phyloP scores from a whole-genome alignment of 2,797 vertebrate species.

The Gambusia yucatana region DNA sequence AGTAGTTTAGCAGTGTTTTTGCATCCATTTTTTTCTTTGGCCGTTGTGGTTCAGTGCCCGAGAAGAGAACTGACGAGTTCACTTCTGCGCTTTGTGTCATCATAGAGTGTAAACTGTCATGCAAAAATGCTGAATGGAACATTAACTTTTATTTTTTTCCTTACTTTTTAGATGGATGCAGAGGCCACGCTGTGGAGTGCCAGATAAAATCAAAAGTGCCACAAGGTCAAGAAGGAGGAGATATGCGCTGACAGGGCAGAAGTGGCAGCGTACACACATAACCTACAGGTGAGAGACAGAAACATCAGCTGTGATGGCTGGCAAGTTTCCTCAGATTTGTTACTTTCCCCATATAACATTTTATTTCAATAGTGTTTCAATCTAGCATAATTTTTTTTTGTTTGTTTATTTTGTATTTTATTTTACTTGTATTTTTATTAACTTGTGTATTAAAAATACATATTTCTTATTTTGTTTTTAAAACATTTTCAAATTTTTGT shows the following conservation, averaged over 20 bases:
- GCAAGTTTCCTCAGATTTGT: slow-evolving; percentile 26
- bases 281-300: slow-evolving; percentile 91
- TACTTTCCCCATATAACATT: slow-evolving; percentile 31
- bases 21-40: slow-evolving; percentile 29
- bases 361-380: neutral
- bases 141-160: neutral
- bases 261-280: slow-evolving; percentile 98
- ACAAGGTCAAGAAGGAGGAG: slow-evolving; percentile 90
- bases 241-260: slow-evolving; percentile 96
- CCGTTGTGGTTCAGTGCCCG: slow-evolving; percentile 31
- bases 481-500: neutral
- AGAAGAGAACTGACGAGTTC: slow-evolving; percentile 53
- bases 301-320: slow-evolving; percentile 53
- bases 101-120: slow-evolving; percentile 18
- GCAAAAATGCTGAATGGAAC: slow-evolving; percentile 2
- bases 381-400: slow-evolving; percentile 25
- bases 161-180: slow-evolving; percentile 92
- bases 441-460: neutral
- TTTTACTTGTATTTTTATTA: neutral
- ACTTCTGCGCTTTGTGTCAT: slow-evolving; percentile 44
- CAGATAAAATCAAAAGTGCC: slow-evolving; percentile 87
- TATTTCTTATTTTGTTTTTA: neutral
- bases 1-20: slow-evolving; percentile 44
- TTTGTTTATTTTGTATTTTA: neutral
- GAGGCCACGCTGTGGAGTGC: slow-evolving; percentile 94